A percentile compares a stretch with the other conserved stretches of the same genome.
These are phyloP conservation scores for silkworm (Bombyx mori) DNA, from an alignment of 1,140 invertebrate genomes.

Conservation along the genomic window ASM3026992v2 NC_085133.1:9778501-9779000, in stretches of 20 bases:
- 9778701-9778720: constrained; percentile 27
- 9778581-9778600: constrained; percentile 34
- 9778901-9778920: constrained; percentile 26
- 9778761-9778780: constrained; percentile 22
- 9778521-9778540: constrained; percentile 29
- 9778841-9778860: constrained; percentile 27
- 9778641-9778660: constrained; percentile 33
- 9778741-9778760: constrained; percentile 22
- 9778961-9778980: constrained; percentile 17
- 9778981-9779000: constrained; percentile 24
- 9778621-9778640: constrained; percentile 35
- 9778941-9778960: constrained; percentile 14
- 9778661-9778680: constrained; percentile 31
- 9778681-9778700: constrained; percentile 25
- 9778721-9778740: constrained; percentile 28
- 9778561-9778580: constrained; percentile 24
- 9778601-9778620: constrained; percentile 24
- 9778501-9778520: constrained; percentile 21
- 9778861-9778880: constrained; percentile 30
- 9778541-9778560: constrained; percentile 18
- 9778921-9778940: constrained; percentile 21
- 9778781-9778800: constrained; percentile 25
- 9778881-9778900: constrained; percentile 33
- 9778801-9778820: constrained; percentile 36
- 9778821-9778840: constrained; percentile 28